Conservation (phyloP, 2,113 vertebrate species). For the Rhizomys pruinosus region DNA sequence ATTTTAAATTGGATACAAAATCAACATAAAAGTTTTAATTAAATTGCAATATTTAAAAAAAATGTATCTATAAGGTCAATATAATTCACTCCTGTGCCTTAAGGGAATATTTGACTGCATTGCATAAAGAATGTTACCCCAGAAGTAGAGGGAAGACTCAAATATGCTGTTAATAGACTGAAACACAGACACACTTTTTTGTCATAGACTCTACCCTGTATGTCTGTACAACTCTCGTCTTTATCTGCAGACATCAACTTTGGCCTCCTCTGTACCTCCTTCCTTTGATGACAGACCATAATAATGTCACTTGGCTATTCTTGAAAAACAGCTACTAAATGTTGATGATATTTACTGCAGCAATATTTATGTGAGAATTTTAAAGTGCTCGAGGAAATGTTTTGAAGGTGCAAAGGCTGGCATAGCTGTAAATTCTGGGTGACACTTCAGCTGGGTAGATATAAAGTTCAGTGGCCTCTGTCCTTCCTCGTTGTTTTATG, state of each 20-base stretch:
- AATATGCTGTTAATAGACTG: neutral
- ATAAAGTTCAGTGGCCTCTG: conserved; percentile 84
- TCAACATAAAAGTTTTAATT: neutral
- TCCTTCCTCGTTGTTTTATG: conserved; percentile 71
- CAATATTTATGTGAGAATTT: conserved; percentile 86
- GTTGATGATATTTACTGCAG: conserved; percentile 82
- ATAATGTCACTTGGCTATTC: conserved; percentile 85
- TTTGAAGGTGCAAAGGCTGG: conserved; percentile 82
- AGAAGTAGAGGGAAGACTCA: conserved; percentile 32
- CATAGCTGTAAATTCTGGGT: conserved; percentile 83
- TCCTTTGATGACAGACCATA: conserved; percentile 83
- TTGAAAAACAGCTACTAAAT: conserved; percentile 85
- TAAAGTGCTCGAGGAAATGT: conserved; percentile 83
- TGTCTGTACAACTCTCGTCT: conserved; percentile 50
- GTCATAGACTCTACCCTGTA: neutral
- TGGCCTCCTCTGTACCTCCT: conserved; percentile 77
- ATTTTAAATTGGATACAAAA: conserved; percentile 38
- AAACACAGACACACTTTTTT: neutral
- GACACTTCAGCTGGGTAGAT: conserved; percentile 77
- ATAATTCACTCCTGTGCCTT: neutral
- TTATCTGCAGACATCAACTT: conserved; percentile 75
- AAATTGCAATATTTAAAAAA: conserved; percentile 19
- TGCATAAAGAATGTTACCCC: neutral
- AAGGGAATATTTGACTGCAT: neutral
- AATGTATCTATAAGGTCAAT: neutral